Percentiles rank a stretch among this genome's conserved stretches.
These are phyloP conservation scores for Oncorhynchus nerka DNA, from an alignment of 2,113 vertebrate species.

Conservation along the genomic window DNA sequence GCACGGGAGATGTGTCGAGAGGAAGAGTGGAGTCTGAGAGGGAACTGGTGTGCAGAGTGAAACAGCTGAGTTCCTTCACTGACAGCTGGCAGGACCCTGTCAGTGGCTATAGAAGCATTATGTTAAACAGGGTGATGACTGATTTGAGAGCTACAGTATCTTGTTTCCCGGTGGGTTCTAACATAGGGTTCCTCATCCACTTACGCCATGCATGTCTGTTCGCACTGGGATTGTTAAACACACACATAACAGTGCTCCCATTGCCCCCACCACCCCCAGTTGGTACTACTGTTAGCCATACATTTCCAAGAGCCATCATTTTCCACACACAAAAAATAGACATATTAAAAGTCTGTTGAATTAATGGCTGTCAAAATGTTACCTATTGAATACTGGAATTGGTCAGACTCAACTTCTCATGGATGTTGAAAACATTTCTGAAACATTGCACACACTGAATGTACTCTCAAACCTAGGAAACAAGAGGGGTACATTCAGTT, in stretches of 20 bases:
- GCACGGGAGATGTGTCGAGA: not conserved
- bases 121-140: slow-evolving; percentile 42
- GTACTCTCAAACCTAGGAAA: not conserved
- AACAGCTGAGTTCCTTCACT: slow-evolving; percentile 3
- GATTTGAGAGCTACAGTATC: slow-evolving; percentile 56
- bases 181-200: too few relatives aligned
- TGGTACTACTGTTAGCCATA: too few relatives aligned
- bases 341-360: too few relatives aligned
- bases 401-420: slow-evolving; percentile 4
- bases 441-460: not conserved
- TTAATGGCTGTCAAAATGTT: too few relatives aligned
- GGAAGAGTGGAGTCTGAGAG: not conserved
- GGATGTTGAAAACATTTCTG: not conserved
- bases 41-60: slow-evolving; percentile 8
- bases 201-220: too few relatives aligned
- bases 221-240: too few relatives aligned
- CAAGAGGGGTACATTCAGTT: not conserved
- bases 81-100: slow-evolving; percentile 41
- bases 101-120: slow-evolving; percentile 47
- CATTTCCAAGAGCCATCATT: too few relatives aligned
- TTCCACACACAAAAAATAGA: too few relatives aligned
- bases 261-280: too few relatives aligned
- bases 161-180: slow-evolving; percentile 32
- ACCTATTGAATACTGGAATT: too few relatives aligned
- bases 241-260: too few relatives aligned